Conservation (phyloP, 2,888 invertebrate species). For the Abrostola tripartita region DNA sequence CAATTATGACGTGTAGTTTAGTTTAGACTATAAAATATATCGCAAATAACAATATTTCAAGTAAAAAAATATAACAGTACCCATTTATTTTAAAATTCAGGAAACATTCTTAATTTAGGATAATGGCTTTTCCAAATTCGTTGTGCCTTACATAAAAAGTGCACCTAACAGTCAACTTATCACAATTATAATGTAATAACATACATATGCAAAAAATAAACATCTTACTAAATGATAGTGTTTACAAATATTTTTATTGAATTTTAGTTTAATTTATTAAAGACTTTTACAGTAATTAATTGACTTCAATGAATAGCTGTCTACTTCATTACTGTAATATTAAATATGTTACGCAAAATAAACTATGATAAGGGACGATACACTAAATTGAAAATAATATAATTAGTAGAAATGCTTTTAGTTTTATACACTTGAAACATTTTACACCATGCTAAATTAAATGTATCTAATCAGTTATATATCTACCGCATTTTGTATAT, state of each 20-base stretch:
- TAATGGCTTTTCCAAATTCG: background rate
- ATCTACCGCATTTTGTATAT: no score
- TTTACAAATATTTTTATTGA: background rate
- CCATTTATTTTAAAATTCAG: no score
- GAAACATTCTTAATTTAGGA: background rate
- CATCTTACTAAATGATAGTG: no score
- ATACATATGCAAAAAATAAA: background rate
- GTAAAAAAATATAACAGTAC: no score
- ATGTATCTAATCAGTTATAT: background rate
- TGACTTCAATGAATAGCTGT: conserved; percentile 41
- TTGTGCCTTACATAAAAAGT: conserved; percentile 1
- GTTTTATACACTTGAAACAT: background rate
- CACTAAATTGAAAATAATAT: background rate
- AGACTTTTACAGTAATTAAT: conserved; percentile 37
- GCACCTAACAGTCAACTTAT: background rate
- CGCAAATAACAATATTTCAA: no score
- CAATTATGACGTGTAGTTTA: no score
- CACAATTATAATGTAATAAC: background rate
- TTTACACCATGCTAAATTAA: background rate
- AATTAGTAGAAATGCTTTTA: no score
- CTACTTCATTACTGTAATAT: conserved; percentile 1
- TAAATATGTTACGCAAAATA: background rate
- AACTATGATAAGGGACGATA: background rate
- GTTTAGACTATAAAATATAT: no score
- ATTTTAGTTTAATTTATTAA: background rate